Conservation (phyloP, 2,113 vertebrate species). For the Geococcyx californianus region DNA sequence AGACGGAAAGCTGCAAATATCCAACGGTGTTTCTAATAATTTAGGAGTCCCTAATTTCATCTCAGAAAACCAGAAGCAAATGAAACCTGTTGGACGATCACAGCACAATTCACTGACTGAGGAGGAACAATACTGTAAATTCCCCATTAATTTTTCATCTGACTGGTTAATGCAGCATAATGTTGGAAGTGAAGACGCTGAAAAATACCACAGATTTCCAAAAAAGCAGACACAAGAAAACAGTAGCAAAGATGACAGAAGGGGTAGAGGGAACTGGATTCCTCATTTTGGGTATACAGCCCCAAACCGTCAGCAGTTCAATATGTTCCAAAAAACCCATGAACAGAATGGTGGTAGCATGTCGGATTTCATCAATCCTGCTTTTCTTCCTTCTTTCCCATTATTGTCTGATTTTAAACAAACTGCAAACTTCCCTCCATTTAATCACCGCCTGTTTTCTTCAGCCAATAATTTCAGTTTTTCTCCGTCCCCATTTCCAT, state of each 20-base stretch:
- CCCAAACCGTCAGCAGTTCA: background rate
- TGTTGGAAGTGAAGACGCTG: background rate
- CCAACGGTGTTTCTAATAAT: background rate
- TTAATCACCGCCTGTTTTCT: slow-evolving; percentile 14
- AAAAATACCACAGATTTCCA: background rate
- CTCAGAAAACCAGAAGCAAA: background rate
- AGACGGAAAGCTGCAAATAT: background rate
- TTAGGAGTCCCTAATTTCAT: background rate
- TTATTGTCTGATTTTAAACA: slow-evolving; percentile 50
- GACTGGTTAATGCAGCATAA: background rate
- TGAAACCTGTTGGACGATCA: background rate
- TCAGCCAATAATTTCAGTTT: slow-evolving; percentile 26
- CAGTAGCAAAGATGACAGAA: background rate
- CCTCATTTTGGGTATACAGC: background rate
- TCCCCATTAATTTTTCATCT: background rate
- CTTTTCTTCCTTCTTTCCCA: slow-evolving; percentile 37
- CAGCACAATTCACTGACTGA: background rate
- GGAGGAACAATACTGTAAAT: background rate
- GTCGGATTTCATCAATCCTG: slow-evolving; percentile 63
- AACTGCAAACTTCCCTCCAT: background rate
- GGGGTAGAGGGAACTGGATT: slow-evolving; percentile 19
- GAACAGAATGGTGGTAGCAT: background rate
- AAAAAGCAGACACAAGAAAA: slow-evolving; percentile 33
- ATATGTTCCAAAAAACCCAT: background rate
- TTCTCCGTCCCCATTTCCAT: background rate